Percentiles rank a stretch among this genome's conserved stretches.
These are phyloP conservation scores for Steatornis caripensis DNA, from an alignment of 2,113 vertebrate species.

Conservation along the genomic window DNA sequence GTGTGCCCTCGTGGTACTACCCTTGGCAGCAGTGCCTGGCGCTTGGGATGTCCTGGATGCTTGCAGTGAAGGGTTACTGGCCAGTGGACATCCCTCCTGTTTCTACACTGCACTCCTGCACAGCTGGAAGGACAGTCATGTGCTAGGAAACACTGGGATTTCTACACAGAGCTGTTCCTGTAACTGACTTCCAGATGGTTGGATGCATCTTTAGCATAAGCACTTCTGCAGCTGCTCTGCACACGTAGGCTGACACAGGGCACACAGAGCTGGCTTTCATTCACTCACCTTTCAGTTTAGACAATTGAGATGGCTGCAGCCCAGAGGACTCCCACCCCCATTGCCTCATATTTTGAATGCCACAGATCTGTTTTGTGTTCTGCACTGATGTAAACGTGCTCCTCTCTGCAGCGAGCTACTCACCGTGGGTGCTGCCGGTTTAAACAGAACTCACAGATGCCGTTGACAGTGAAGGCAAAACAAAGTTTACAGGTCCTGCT, in stretches of 20 bases:
- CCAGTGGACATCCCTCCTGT: not conserved
- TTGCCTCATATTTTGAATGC: constrained; percentile 16
- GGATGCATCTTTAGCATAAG: constrained; percentile 38
- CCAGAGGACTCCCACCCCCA: not conserved
- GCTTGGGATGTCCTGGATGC: constrained; percentile 30
- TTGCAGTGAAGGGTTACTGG: constrained; percentile 19
- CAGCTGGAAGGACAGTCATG: not conserved
- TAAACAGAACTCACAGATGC: constrained; percentile 4
- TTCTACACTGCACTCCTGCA: constrained; percentile 1
- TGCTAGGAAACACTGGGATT: not conserved
- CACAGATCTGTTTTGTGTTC: constrained; percentile 11
- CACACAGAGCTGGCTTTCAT: constrained; percentile 26
- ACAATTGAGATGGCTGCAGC: constrained; percentile 26
- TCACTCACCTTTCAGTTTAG: constrained; percentile 56
- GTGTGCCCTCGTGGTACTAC: not conserved
- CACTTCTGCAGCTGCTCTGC: constrained; percentile 45
- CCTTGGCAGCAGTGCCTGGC: constrained; percentile 31
- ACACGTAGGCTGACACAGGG: not conserved
- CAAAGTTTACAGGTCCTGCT: constrained; percentile 34
- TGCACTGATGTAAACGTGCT: constrained; percentile 44
- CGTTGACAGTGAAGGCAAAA: not conserved
- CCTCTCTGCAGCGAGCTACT: not conserved
- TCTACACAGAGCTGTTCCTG: not conserved
- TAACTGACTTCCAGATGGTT: constrained; percentile 35
- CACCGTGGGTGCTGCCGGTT: not conserved